Percentiles rank a stretch among this genome's conserved stretches.
These are phyloP conservation scores for Urosaurus nigricauda DNA, from an alignment of 2,797 vertebrate genomes.

Conservation along the genomic window DNA sequence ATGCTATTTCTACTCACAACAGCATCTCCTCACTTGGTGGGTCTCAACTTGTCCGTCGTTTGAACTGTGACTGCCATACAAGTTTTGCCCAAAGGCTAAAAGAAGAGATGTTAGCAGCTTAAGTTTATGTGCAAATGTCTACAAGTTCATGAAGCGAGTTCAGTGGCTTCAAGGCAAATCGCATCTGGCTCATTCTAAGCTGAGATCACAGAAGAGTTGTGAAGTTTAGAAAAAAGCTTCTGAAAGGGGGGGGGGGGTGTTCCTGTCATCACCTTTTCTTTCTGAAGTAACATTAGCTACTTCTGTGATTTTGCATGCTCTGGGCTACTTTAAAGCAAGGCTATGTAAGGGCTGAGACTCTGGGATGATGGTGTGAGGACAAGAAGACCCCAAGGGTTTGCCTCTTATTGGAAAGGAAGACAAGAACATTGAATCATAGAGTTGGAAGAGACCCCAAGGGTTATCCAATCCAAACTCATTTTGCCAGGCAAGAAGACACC, in stretches of 20 bases:
- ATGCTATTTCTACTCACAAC: not conserved
- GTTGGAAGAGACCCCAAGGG: too few relatives aligned
- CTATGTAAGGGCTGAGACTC: not conserved
- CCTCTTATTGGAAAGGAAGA: not conserved
- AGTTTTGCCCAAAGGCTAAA: not conserved
- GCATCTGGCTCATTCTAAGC: slow-evolving; percentile 3
- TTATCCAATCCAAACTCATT: too few relatives aligned
- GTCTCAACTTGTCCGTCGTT: not conserved
- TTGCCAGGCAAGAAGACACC: too few relatives aligned
- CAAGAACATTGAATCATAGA: not conserved
- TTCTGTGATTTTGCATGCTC: not conserved
- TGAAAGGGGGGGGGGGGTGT: accelerated
- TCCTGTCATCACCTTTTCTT: not conserved
- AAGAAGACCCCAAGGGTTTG: not conserved
- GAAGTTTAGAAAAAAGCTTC: not conserved
- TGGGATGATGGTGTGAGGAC: too few relatives aligned
- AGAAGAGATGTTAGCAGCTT: not conserved
- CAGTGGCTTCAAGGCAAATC: not conserved
- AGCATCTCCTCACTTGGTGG: not conserved
- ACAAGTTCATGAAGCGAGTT: not conserved
- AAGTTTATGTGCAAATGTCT: not conserved
- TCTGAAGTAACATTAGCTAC: not conserved
- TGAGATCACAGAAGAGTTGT: slow-evolving; percentile 24
- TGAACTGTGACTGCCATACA: not conserved
- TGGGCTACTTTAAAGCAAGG: not conserved